Evolutionary conservation across 2,888 invertebrate species (phyloP), one percentile per base, ranked within the genome.

Genomic region (Epinotia brunnichana): DNA sequence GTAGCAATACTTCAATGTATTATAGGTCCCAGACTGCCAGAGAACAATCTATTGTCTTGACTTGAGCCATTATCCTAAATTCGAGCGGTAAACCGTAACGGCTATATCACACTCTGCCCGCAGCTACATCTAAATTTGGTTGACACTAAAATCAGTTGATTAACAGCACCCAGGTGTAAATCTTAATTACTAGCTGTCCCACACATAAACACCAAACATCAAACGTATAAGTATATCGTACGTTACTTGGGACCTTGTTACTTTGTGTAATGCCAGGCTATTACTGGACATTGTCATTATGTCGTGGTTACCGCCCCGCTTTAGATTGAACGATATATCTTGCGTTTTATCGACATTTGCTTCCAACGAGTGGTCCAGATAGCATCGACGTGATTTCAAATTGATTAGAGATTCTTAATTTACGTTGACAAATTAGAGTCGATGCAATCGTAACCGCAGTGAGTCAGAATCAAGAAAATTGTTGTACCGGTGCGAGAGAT

Each of bases 161-260:
- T 73, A 73, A 73, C 68, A 69, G 57, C 73, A 73, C 63, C 73
- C 73, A 73, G 73, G 73, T 73, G 73, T 73, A 73, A 73, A 73
- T 73, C 73, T 73, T 73, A 73, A 73, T 73, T 73, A 69, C 68
- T 57, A 48, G 39, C 48, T 66, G 61, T 13, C 62, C 35, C 39
- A 53, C 39, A 35, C 21, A 29, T 48, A 41, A 41, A 41, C 35
- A 17, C 67, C n/a, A 53, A 73, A 73, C 35, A 57, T 51, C 57
- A 3, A 51, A 39, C 21, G 48, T 51, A 21, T 24, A 35, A 13
- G 4, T 17, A 15, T 15, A 24, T 5, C 17, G 13, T 19, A 59
- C 17, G 48, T 48, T 57, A 19, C 73, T 69, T 73, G 44, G 19
- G 73, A 63, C 69, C 41, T 73, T 73, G 21, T 53, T 35, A 13